Conservation (phyloP, 2,797 vertebrate species). For the Onychomys torridus region DNA sequence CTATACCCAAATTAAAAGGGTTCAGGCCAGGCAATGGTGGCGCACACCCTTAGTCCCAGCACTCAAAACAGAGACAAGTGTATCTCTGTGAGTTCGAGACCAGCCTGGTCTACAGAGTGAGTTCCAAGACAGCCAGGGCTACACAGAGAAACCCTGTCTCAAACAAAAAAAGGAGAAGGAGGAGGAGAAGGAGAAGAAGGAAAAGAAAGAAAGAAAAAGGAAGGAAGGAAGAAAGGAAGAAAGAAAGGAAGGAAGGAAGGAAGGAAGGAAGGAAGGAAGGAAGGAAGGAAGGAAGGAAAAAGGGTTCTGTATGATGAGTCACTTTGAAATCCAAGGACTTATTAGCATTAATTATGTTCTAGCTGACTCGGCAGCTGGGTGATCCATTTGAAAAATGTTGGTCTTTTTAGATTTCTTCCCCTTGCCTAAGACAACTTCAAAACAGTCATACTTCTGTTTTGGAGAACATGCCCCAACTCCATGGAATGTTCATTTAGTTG, state of each 20-base stretch:
- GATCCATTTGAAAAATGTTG: slow-evolving; percentile 21
- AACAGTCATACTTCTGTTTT: background rate
- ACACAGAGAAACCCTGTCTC: background rate
- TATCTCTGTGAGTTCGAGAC: too few relatives aligned
- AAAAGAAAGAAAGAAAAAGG: too few relatives aligned
- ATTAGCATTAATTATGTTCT: slow-evolving; percentile 62
- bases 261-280: fast-evolving
- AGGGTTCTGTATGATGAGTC: background rate
- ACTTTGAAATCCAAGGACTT: slow-evolving; percentile 65
- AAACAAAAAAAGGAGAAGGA: background rate
- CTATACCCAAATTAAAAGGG: slow-evolving; percentile 58
- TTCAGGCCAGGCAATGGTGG: too few relatives aligned
- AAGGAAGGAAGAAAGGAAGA: too few relatives aligned
- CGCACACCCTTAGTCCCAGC: background rate
- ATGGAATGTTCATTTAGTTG: background rate
- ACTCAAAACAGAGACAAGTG: background rate
- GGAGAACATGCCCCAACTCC: background rate
- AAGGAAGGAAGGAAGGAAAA: background rate
- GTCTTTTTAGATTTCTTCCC: slow-evolving; percentile 2
- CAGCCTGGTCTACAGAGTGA: background rate
- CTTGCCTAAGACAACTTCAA: background rate
- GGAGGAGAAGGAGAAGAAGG: too few relatives aligned
- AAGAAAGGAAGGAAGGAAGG: too few relatives aligned
- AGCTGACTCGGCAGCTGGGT: slow-evolving; percentile 52
- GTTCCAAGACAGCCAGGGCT: background rate